Evolutionary conservation across 2,888 invertebrate genomes (phyloP).

Genomic region (Antheraea yamamai): DNA sequence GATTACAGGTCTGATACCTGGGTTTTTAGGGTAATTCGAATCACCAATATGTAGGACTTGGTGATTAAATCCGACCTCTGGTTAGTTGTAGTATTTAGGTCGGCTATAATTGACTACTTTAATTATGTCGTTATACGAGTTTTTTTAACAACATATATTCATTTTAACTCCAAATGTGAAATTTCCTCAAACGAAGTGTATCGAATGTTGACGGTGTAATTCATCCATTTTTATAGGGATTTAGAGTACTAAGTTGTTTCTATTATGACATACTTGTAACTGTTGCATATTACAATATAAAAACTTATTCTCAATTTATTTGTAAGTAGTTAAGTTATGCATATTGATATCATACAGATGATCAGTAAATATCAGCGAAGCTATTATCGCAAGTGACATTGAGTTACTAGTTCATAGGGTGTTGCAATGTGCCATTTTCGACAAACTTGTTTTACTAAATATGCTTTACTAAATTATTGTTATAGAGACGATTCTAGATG

Average conservation of each 20-base stretch:
- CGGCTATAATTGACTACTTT: neutral
- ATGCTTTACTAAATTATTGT: no score
- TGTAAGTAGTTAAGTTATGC: constrained; percentile 78
- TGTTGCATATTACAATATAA: constrained; percentile 78
- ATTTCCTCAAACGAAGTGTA: constrained; percentile 22
- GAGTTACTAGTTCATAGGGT: no score
- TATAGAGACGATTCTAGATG: no score
- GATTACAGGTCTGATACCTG: no score
- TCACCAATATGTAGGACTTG: no score
- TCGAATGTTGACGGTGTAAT: constrained; percentile 65
- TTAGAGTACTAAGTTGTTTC: constrained; percentile 64
- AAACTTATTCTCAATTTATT: constrained; percentile 72
- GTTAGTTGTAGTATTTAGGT: no score
- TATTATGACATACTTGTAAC: constrained; percentile 58
- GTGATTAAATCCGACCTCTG: no score
- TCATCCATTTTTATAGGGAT: constrained; percentile 74
- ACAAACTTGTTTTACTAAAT: no score
- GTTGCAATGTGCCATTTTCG: no score
- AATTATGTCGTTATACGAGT: neutral
- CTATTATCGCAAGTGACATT: neutral
- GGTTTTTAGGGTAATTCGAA: no score
- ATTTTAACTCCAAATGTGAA: no score
- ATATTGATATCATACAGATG: constrained; percentile 41
- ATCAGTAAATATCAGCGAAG: neutral
- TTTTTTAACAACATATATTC: neutral